Conservation (phyloP, 2,797 vertebrate species). For the Anguilla obscura region DNA sequence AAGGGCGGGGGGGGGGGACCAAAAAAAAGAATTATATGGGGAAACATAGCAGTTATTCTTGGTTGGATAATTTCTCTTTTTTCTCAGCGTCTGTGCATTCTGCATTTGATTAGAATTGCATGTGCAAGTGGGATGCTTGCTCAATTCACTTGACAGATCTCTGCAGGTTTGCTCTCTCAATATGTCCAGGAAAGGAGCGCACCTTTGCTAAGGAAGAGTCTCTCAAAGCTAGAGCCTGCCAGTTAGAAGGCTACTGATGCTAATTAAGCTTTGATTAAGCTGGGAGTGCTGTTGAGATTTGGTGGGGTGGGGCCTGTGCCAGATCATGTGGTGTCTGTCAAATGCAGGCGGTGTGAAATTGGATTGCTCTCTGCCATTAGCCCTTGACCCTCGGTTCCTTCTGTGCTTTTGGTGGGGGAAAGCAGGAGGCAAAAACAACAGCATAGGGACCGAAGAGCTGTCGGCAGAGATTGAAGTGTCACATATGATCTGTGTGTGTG, state of each 20-base stretch:
- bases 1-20: too few species aligned
- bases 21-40: not conserved
- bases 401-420: not conserved
- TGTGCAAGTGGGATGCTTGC: too few species aligned
- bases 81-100: not conserved
- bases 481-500: not conserved
- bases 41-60: not conserved
- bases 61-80: not conserved
- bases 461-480: not conserved
- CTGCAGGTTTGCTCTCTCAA: not conserved
- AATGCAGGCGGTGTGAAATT: constrained; percentile 74
- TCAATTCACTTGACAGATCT: not conserved
- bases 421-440: not conserved
- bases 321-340: constrained; percentile 68
- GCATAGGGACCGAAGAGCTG: not conserved
- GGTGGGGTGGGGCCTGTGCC: constrained; percentile 58
- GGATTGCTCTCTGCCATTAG: constrained; percentile 69
- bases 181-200: not conserved
- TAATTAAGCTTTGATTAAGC: constrained; percentile 80
- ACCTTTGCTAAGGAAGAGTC: not conserved
- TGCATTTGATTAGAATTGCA: not conserved
- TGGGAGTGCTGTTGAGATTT: constrained; percentile 67
- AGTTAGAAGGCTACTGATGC: constrained; percentile 70
- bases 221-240: constrained; percentile 49
- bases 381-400: constrained; percentile 60